Percentiles rank a stretch among this genome's conserved stretches.
Conservation (phyloP, 2,113 vertebrate species). For the Tylochromis polylepis region DNA sequence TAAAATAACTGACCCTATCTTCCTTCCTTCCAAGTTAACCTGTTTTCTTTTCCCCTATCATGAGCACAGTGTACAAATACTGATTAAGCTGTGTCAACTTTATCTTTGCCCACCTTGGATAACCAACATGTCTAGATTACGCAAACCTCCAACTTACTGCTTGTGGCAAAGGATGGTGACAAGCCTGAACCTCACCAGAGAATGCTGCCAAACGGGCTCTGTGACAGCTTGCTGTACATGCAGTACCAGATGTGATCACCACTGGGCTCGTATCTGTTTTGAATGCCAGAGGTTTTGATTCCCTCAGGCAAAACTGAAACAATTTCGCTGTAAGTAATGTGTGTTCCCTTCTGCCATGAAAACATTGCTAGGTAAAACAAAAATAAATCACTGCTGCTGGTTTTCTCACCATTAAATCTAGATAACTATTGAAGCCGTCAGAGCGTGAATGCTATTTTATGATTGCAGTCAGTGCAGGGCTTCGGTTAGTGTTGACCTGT, state of each 20-base stretch:
- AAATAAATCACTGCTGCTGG: background rate
- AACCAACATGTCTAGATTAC: background rate
- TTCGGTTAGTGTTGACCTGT: background rate
- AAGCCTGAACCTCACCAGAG: background rate
- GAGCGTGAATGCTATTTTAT: background rate
- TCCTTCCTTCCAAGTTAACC: background rate
- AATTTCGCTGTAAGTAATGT: background rate
- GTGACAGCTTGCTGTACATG: background rate
- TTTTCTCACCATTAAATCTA: background rate
- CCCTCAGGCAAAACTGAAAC: background rate
- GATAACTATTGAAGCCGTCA: background rate
- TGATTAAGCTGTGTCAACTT: background rate
- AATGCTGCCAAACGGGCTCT: constrained; percentile 9
- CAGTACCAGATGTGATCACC: background rate
- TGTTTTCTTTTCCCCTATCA: background rate
- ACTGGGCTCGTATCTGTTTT: background rate
- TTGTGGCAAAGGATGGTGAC: background rate
- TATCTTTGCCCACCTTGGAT: background rate
- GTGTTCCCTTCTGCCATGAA: background rate
- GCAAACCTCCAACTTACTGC: background rate
- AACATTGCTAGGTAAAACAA: background rate
- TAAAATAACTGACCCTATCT: background rate
- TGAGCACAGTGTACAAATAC: background rate
- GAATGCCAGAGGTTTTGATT: background rate
- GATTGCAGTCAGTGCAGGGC: background rate